A percentile compares a stretch with the other conserved stretches of the same genome.
Conservation (phyloP, 2,888 invertebrate genomes). For the Crocallis elinguaria region DNA sequence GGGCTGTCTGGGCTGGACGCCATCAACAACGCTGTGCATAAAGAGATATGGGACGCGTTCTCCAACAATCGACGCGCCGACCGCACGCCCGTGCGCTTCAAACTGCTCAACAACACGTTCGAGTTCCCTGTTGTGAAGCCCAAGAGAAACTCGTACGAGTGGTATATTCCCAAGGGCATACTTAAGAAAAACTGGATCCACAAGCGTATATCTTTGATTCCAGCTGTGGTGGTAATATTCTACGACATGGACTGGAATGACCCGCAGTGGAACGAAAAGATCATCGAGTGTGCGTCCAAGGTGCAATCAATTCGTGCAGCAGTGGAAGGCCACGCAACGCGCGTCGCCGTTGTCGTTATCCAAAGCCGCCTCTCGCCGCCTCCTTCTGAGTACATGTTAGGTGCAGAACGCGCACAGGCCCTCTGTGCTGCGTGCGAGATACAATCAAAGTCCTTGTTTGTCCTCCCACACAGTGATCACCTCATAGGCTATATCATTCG, state of each 20-base stretch:
- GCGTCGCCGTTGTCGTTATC: constrained; percentile 94
- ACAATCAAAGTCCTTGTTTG: constrained; percentile 95
- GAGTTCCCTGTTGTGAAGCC: constrained; percentile 95
- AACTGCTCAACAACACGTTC: constrained; percentile 91
- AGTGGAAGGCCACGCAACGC: constrained; percentile 89
- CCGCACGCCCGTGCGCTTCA: constrained; percentile 92
- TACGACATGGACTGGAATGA: constrained; percentile 99
- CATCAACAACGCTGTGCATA: constrained; percentile 93
- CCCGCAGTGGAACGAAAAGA: constrained; percentile 96
- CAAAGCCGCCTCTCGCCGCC: constrained; percentile 93
- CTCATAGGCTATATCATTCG: constrained; percentile 90
- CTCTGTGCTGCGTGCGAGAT: constrained; percentile 96
- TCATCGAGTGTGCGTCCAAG: constrained; percentile 95
- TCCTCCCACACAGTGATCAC: constrained; percentile 96
- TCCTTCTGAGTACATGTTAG: constrained; percentile 92
- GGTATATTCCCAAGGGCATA: constrained; percentile 97
- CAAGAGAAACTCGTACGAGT: constrained; percentile 95
- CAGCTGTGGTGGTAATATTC: constrained; percentile 97
- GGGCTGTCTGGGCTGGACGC: constrained; percentile 95
- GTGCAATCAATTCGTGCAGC: constrained; percentile 92
- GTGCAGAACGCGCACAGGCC: constrained; percentile 95
- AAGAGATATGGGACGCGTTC: constrained; percentile 97
- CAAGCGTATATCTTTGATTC: constrained; percentile 95
- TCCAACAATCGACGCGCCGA: constrained; percentile 92
- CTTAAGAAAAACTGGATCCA: constrained; percentile 97